Conservation (phyloP, 2,113 vertebrate genomes). For the Mustelus asterias region DNA sequence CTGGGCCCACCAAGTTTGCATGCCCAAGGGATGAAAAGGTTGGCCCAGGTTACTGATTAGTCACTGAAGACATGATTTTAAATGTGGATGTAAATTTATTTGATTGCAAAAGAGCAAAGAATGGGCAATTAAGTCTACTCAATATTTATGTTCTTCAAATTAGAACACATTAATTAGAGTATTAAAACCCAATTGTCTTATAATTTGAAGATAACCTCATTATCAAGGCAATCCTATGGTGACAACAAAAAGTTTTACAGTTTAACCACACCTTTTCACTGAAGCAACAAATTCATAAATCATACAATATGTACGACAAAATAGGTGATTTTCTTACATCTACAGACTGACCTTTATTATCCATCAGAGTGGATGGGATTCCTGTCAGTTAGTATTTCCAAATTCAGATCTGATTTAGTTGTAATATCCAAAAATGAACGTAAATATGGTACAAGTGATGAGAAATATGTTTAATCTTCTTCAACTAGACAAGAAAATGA, state of each 20-base stretch:
- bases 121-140: neutral
- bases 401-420: neutral
- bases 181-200: neutral
- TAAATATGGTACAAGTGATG: neutral
- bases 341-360: neutral
- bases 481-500: neutral
- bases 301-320: neutral
- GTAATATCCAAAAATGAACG: neutral
- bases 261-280: neutral
- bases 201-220: neutral
- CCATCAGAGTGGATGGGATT: neutral
- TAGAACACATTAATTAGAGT: neutral
- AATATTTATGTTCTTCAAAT: neutral
- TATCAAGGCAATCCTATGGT: neutral
- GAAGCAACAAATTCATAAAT: neutral
- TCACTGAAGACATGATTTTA: no score
- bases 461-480: neutral
- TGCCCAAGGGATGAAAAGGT: no score
- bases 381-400: neutral
- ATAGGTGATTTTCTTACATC: neutral
- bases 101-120: neutral
- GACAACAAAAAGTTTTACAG: neutral
- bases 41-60: neutral
- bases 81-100: neutral
- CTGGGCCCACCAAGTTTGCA: no score